Percentiles rank a stretch among this genome's conserved stretches.
phyloP scores from a whole-genome alignment of 2,888 invertebrate species.

The Petrolisthes cinctipes region DNA sequence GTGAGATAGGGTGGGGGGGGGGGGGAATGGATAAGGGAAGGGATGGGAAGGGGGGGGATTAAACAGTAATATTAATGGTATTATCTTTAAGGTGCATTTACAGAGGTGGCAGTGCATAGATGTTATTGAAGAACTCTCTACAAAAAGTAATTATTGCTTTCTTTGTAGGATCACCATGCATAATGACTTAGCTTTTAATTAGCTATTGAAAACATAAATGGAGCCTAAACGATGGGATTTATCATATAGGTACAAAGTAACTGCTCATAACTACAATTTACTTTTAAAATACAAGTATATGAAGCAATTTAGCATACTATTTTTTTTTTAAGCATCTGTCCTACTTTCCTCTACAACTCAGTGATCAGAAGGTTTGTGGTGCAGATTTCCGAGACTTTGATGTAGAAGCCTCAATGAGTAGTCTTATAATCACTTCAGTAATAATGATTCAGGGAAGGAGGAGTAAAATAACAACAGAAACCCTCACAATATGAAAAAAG shows the following conservation, averaged over 20 bases:
- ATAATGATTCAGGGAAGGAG: no score
- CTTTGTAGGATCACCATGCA: slow-evolving; percentile 62
- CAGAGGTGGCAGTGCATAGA: slow-evolving; percentile 65
- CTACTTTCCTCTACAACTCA: slow-evolving; percentile 40
- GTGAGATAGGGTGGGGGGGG: not conserved
- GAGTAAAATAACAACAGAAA: no score
- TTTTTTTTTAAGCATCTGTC: slow-evolving; percentile 25
- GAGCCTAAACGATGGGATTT: slow-evolving; percentile 34
- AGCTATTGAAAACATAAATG: slow-evolving; percentile 25
- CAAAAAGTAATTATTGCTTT: slow-evolving; percentile 63
- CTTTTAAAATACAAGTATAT: slow-evolving; percentile 30
- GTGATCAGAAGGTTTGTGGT: slow-evolving; percentile 28
- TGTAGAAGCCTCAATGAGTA: slow-evolving; percentile 29
- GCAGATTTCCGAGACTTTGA: slow-evolving; percentile 35
- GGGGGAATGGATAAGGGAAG: slow-evolving; percentile 4
- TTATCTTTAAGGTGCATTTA: slow-evolving; percentile 64
- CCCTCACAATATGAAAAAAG: no score
- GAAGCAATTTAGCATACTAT: slow-evolving; percentile 44
- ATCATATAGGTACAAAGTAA: slow-evolving; percentile 35
- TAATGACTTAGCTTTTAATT: slow-evolving; percentile 43
- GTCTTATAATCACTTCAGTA: no score
- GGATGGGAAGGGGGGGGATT: slow-evolving; percentile 21
- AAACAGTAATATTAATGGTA: slow-evolving; percentile 62
- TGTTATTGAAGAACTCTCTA: slow-evolving; percentile 62
- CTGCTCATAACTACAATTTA: slow-evolving; percentile 17